These are phyloP conservation scores for Ophthalmolycus amberensis DNA, from an alignment of 2,113 vertebrate species.

Conservation along the genomic window DNA sequence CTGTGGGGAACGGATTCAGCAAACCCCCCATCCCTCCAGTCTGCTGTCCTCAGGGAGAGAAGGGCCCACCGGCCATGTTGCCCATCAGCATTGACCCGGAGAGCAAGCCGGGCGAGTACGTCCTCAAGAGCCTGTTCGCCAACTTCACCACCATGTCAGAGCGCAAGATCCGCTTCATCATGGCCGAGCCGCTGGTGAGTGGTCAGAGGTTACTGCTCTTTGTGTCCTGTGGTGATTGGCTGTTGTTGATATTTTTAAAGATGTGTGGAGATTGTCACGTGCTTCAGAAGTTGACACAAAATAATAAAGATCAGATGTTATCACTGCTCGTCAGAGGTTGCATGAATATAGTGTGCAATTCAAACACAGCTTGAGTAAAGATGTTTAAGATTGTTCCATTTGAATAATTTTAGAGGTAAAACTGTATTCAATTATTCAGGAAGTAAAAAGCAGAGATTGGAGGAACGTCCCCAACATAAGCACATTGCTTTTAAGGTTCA, in stretches of 20 bases:
- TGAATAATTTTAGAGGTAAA: background rate
- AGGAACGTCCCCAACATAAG: background rate
- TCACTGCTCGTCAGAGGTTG: background rate
- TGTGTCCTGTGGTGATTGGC: background rate
- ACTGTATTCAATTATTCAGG: background rate
- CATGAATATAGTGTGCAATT: background rate
- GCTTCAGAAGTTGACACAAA: background rate
- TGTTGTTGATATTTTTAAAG: background rate
- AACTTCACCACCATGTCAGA: constrained; percentile 95
- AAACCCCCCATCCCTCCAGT: constrained; percentile 91
- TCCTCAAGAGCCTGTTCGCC: constrained; percentile 96
- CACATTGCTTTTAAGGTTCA: background rate
- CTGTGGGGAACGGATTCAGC: constrained; percentile 95
- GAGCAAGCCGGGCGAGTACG: constrained; percentile 96
- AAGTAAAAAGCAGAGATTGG: background rate
- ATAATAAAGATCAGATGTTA: background rate
- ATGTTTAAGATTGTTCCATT: background rate
- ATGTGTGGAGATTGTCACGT: background rate
- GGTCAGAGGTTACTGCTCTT: background rate
- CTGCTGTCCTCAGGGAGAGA: constrained; percentile 90
- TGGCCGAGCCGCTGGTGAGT: constrained; percentile 98
- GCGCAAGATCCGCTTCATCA: constrained; percentile 95
- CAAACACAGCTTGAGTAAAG: background rate
- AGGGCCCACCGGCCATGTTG: constrained; percentile 91
- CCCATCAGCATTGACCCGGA: constrained; percentile 94